phyloP scores from a whole-genome alignment of 2,113 vertebrate species.

The Dascyllus trimaculatus region DNA sequence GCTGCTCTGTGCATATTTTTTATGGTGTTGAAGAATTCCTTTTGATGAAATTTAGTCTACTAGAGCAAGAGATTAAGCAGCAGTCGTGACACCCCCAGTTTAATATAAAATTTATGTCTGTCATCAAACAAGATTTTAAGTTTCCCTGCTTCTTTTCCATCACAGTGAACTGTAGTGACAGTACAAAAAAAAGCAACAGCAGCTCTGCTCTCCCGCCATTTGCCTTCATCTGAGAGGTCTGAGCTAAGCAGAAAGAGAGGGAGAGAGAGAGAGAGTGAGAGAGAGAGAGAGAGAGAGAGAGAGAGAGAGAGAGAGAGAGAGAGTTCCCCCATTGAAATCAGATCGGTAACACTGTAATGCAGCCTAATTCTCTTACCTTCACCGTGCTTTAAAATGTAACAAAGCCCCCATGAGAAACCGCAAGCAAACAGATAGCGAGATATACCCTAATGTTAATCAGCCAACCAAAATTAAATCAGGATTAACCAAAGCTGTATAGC shows the following conservation, averaged over 20 bases:
- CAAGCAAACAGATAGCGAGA: constrained; percentile 60
- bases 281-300: constrained; percentile 21
- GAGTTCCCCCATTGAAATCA: constrained; percentile 51
- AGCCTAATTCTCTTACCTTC: constrained; percentile 58
- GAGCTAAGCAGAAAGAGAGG: constrained; percentile 6
- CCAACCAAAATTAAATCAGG: constrained; percentile 78
- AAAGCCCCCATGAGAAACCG: constrained; percentile 71
- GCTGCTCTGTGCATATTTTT: too few relatives aligned
- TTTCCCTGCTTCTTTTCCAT: constrained; percentile 31
- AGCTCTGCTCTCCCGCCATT: constrained; percentile 1
- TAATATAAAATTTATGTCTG: constrained; percentile 18
- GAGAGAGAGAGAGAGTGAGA: neutral
- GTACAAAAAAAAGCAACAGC: constrained; percentile 23
- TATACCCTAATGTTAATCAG: constrained; percentile 63
- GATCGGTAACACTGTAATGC: constrained; percentile 68
- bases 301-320: constrained; percentile 17
- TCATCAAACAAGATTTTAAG: constrained; percentile 42
- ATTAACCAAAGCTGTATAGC: constrained; percentile 71
- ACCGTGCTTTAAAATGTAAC: constrained; percentile 52
- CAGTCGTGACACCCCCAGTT: neutral
- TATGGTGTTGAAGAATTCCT: too few relatives aligned
- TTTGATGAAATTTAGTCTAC: too few relatives aligned
- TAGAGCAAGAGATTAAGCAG: neutral
- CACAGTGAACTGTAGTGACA: constrained; percentile 25
- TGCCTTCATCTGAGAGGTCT: constrained; percentile 35